These are phyloP conservation scores for Poecilia picta DNA, from an alignment of 2,797 vertebrate genomes.

Conservation along the genomic window DNA sequence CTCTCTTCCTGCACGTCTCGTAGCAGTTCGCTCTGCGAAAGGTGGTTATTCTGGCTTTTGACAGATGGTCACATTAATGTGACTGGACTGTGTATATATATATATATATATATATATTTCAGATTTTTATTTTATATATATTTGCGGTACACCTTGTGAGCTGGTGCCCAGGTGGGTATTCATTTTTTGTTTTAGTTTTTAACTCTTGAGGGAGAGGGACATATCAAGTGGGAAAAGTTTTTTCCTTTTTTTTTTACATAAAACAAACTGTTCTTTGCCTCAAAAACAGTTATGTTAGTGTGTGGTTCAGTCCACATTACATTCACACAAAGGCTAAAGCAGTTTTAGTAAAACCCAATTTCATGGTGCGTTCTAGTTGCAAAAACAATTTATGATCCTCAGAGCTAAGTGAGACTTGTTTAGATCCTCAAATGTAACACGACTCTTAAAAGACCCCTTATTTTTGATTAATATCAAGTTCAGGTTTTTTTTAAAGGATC, in stretches of 20 bases:
- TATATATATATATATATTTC: slow-evolving; percentile 57
- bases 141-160: not conserved
- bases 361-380: not conserved
- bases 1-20: no score
- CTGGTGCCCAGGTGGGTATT: not conserved
- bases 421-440: not conserved
- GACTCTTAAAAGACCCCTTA: no score
- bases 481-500: no score
- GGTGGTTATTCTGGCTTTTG: no score
- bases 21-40: no score
- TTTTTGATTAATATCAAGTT: no score
- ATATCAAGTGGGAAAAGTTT: not conserved
- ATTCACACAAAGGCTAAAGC: not conserved
- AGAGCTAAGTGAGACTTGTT: not conserved
- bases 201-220: slow-evolving; percentile 82
- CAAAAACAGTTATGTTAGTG: not conserved
- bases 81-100: no score
- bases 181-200: slow-evolving; percentile 81
- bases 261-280: not conserved
- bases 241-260: not conserved
- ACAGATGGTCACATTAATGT: no score
- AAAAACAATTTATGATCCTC: no score
- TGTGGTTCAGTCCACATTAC: not conserved
- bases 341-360: not conserved
- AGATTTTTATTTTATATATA: slow-evolving; percentile 78